Evolutionary conservation across 1,140 invertebrate species (phyloP).

Genomic region (Neoseiulus cucumeris): DNA sequence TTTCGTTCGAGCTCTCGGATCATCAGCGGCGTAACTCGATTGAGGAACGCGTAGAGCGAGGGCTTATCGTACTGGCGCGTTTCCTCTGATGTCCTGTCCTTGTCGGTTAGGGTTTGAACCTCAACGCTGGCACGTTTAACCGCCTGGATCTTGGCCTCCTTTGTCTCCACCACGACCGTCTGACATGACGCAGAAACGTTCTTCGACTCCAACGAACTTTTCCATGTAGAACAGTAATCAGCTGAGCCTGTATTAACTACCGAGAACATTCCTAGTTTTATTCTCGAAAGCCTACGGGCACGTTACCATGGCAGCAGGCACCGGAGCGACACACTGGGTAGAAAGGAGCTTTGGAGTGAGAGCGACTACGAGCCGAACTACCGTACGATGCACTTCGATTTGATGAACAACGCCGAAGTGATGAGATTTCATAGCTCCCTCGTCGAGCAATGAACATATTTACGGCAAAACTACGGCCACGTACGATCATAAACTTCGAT

Average conservation of each 20-base stretch:
- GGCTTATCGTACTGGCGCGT: not conserved
- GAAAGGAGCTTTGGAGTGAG: no score
- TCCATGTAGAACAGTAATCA: not conserved
- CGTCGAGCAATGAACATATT: no score
- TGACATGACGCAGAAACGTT: not conserved
- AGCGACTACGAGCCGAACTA: no score
- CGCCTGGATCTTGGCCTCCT: slow-evolving; percentile 8
- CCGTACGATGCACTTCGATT: no score
- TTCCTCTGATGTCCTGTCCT: not conserved
- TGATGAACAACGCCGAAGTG: no score
- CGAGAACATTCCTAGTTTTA: not conserved
- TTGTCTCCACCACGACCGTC: not conserved
- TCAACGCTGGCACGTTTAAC: not conserved
- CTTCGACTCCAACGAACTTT: not conserved
- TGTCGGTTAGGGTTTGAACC: not conserved
- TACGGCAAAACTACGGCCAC: no score
- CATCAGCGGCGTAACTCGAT: not conserved
- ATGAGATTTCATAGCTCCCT: no score
- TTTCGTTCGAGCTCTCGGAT: not conserved
- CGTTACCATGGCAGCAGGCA: not conserved
- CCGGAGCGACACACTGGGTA: no score
- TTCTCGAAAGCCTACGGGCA: not conserved
- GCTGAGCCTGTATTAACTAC: not conserved
- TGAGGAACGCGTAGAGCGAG: slow-evolving; percentile 1
- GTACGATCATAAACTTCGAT: no score